Evolutionary conservation across 2,113 vertebrate genomes (phyloP), one percentile per base, ranked within the genome.

Genomic region (Centropus unirufus): DNA sequence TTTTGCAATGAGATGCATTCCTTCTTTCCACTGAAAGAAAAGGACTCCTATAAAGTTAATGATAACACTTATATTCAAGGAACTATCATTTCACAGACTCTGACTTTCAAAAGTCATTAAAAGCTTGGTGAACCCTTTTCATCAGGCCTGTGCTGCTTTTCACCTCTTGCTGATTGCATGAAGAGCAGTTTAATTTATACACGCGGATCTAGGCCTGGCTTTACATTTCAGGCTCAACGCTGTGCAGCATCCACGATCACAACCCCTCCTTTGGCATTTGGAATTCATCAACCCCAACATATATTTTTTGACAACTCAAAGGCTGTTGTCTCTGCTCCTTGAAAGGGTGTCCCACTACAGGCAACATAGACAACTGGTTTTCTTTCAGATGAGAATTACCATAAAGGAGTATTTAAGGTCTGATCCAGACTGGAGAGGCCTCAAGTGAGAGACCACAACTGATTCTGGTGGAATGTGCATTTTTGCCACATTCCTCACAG

Each of bases 151-250:
- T 29, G 46, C 30, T 69, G 42, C 55, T 76, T 89, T 61, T 74
- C 76, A 59, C 40, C 68, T 66, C 66, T 72, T 22, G 36, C 19
- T 73, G 44, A 47, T 51, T 57, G 66, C 54, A 62, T 77, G 58
- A 90, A 72, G 76, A 72, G n/a, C 61, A 86, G 64, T 66, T 79
- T 90, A 83, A 93, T 83, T 93, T 89, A 80, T 30, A 49, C 51
- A n/a, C 27, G 74, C 61, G 18, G 12, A 20, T 58, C 42, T 68
- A 64, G 86, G 75, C 42, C 70, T 32, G 70, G 24, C 67, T 90
- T 79, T 49, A 51, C 8, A 9, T 51, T 74, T 22, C 67, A 29
- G 79, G 62, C 52, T n/a, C 64, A 62, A 61, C 85, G 86, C 86
- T 68, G 46, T 27, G 76, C 49, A 69, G 76, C 78, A 57, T 61